Base-by-base conservation (phyloP, 2,797 vertebrate genomes). In the Tapirus indicus region DNA sequence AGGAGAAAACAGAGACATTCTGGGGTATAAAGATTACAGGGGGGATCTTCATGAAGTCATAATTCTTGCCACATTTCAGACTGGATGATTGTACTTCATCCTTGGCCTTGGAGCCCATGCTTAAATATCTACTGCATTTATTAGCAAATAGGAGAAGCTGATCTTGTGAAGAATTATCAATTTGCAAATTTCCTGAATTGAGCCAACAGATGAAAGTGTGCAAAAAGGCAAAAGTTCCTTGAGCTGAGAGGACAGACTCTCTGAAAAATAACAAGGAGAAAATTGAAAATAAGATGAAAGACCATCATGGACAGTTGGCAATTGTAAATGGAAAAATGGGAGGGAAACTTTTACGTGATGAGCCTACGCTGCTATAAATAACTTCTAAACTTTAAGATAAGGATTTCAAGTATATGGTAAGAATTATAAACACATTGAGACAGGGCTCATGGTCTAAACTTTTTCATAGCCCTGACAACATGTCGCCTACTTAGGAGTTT, bases 81-180 rank as follows among this genome's bases (percentile, higher is more conserved):
- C 58, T 11, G 14, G 23, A 35, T 1, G 2, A 41, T 7, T 14
- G 11, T 1, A 2, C 41, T 21, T 2, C 4, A 6, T 27, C 12
- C 60, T 64, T 17, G 79, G 13, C 52, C 20, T 47, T 38, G 6
- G 32, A 72, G 41, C 35, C 35, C 18, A 4, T 1, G 5, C 47
- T 80, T 23, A 6, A 44, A 17, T 56, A 16, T 16, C 38, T 25
- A 1, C 58, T 49, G 4, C 25, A 20, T 38, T 58, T 29, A 16
- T 13, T 64, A 52, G 47, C 80, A 80, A 58, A 69, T 1, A 75
- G 21, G 44, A 38, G 38, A 89, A 58, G 12, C 21, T 9, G 64
- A 49, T 16, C 8, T 6, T 14, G 23, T 41, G 56, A 60, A 84
- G 38, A 58, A 62, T 11, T 35, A 14, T 32, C 68, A 44, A 3